Evolutionary conservation across 2,888 invertebrate species (phyloP).

Genomic region (Uloborus plumipes): DNA sequence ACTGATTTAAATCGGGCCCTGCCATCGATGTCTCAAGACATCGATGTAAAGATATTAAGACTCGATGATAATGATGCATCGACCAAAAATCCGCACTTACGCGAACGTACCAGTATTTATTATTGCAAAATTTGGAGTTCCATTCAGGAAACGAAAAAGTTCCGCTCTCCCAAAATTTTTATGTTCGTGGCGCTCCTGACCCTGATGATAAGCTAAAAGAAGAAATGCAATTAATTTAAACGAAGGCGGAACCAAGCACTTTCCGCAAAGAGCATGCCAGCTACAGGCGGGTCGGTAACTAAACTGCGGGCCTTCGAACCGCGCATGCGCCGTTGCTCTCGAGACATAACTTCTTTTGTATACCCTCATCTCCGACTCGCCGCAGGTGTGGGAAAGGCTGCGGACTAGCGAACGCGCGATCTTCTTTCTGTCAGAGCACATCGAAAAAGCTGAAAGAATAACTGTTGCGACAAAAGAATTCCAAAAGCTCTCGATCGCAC

Average conservation of each 20-base stretch:
- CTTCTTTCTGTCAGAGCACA: background rate
- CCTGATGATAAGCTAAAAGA: too few relatives aligned
- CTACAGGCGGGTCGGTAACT: background rate
- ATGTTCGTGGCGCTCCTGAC: too few relatives aligned
- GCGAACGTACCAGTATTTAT: too few relatives aligned
- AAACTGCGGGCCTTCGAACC: background rate
- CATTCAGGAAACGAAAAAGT: too few relatives aligned
- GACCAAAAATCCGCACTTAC: too few relatives aligned
- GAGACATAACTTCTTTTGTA: constrained; percentile 4
- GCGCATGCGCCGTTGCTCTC: background rate
- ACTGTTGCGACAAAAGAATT: constrained; percentile 58
- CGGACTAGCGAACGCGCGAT: background rate
- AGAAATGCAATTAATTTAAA: too few relatives aligned
- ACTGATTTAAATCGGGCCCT: too few relatives aligned
- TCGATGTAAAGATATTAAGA: too few relatives aligned
- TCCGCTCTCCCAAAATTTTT: too few relatives aligned
- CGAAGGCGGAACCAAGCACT: background rate
- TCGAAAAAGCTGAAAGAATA: constrained; percentile 31
- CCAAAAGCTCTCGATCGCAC: constrained; percentile 11
- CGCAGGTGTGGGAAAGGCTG: constrained; percentile 43
- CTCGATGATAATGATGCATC: too few relatives aligned
- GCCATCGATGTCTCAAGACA: too few relatives aligned
- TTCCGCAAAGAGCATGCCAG: background rate
- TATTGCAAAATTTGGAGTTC: too few relatives aligned
- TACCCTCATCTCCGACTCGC: background rate